Percentiles rank a stretch among this genome's conserved stretches.
Evolutionary conservation across 2,797 vertebrate genomes (phyloP).

Genomic region (Gallinago stenura): DNA sequence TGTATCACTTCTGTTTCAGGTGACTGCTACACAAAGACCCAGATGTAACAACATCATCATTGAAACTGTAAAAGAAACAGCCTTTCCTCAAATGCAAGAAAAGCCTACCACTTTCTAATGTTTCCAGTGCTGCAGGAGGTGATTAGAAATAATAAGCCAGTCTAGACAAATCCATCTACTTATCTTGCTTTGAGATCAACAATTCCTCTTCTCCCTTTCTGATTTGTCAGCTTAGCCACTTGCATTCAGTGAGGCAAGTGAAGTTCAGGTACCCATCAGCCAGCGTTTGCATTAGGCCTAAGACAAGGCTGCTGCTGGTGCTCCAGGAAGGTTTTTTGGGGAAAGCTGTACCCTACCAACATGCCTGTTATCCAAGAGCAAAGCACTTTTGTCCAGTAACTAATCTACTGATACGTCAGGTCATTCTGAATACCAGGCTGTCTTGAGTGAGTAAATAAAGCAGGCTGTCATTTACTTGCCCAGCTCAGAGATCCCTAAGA

Average conservation of each 20-base stretch:
- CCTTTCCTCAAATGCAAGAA: background rate
- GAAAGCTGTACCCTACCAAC: background rate
- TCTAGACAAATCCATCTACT: background rate
- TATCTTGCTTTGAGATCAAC: background rate
- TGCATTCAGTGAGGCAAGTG: background rate
- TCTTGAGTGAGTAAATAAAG: background rate
- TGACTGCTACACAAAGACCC: background rate
- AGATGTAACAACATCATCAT: rapidly evolving
- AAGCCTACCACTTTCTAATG: background rate
- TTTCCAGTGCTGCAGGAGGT: background rate
- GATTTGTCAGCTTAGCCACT: background rate
- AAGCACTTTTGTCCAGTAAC: background rate
- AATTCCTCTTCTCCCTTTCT: background rate
- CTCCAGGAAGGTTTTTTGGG: background rate
- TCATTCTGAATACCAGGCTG: background rate
- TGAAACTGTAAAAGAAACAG: background rate
- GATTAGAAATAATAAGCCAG: background rate
- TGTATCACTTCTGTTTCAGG: background rate
- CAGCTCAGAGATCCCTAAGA: background rate
- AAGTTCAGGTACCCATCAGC: background rate
- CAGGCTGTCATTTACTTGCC: background rate
- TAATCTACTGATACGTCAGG: background rate
- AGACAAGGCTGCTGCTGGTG: background rate
- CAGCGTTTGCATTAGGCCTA: background rate
- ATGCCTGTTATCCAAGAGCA: background rate